Evolutionary conservation across 2,113 vertebrate species (phyloP), one percentile per base, ranked within the genome.

Genomic region (Podarcis cretensis): DNA sequence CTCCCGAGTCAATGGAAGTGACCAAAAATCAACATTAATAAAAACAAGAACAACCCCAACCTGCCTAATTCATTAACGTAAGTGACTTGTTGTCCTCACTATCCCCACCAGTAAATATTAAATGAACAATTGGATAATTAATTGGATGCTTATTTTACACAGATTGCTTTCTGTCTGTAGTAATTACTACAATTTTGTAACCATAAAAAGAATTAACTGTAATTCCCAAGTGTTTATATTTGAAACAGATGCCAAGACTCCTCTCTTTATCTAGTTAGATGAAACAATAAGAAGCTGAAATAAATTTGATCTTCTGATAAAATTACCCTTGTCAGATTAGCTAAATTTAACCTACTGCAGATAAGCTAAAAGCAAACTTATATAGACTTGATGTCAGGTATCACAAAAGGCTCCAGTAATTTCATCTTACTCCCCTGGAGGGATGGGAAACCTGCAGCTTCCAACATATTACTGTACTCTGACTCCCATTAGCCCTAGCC

Each of bases 61-160:
- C 1, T 14, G 16, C 66, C 32, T 32, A 37, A 35, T 63, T 63
- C 20, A 27, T 21, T 35, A 13, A 37, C 32, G 40, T 21, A 65
- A 37, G 32, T 30, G 23, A 74, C 16, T 6, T 66, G 63, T 66
- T 82, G 59, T 27, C 40, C 21, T 14, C 43, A 14, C 30, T 3
- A 4, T 35, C 18, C 43, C 30, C 43, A 73, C 20, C 14, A 8
- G n/a, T n/a, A 65, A 65, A 77, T 77, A 65, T 76, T 77, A 65
- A 85, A 23, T 76, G 48, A 85, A 74, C 48, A 63, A 85, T 12
- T 59, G 83, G 54, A 75, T 75, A 37, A 76, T 30, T 75, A 85
- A 75, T 59, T 75, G 83, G 69, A 85, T 35, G 48, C 12, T 71
- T 85, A n/a, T 85, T 85, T 75, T 85, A 75, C 54, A 85, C 75